These are phyloP conservation scores for Proteles cristata DNA, from an alignment of 2,113 vertebrate species.

Conservation along the genomic window DNA sequence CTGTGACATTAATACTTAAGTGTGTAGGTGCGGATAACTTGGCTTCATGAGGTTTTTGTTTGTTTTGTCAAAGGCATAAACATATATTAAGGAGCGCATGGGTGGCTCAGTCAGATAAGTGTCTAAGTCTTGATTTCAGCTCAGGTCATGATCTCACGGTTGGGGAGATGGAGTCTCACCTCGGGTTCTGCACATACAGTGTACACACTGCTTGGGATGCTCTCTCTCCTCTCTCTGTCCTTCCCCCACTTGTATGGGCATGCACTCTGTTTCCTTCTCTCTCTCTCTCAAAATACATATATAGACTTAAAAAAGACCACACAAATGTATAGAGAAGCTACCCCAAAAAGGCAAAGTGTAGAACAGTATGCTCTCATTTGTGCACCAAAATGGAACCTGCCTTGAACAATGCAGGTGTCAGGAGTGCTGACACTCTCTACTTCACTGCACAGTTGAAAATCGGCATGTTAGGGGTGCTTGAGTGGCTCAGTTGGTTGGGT, in stretches of 20 bases:
- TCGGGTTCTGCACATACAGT: no score
- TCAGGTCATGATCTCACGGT: no score
- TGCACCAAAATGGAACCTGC: neutral
- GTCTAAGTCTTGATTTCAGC: no score
- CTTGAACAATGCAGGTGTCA: neutral
- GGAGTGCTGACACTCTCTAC: neutral
- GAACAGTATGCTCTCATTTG: neutral
- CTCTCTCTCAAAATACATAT: no score
- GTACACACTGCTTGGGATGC: no score
- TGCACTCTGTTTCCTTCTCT: no score
- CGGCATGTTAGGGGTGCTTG: neutral
- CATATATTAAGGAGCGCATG: neutral
- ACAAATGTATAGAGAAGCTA: neutral
- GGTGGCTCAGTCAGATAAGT: no score
- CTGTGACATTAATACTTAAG: neutral
- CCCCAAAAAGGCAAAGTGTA: neutral
- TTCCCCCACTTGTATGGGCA: no score
- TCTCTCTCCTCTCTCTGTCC: no score
- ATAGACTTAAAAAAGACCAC: no score
- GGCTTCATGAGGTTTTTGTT: neutral
- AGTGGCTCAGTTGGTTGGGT: no score
- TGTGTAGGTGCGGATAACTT: neutral
- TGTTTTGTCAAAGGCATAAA: conserved; percentile 17
- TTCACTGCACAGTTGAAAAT: neutral
- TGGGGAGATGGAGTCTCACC: no score